Evolutionary conservation across 2,113 vertebrate genomes (phyloP), one percentile per base, ranked within the genome.

Genomic region (Macheiramphus alcinus): DNA sequence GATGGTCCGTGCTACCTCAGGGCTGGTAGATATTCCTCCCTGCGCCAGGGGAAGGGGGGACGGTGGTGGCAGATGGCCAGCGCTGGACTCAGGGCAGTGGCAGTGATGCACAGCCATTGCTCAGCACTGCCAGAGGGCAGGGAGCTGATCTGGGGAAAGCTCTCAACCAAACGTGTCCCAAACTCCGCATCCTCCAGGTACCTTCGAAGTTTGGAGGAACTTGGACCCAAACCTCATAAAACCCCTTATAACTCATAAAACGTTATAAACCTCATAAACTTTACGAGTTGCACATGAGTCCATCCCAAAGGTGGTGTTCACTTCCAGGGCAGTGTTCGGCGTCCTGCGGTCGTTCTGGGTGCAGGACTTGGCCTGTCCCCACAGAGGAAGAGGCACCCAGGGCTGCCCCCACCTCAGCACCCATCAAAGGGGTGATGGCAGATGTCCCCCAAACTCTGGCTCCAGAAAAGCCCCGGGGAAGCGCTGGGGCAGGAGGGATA

Each of bases 41-140:
- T 3, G 1, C 0, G 2, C 29, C 7, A 3, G 38, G 14, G 48
- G 13, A 31, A 48, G 48, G 1, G 1, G 27, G 62, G 31, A n/a
- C 3, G 5, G 9, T 0, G 6, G 56, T 15, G 56, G 5, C 26
- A 8, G 43, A 14, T 5, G 67, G 61, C 13, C 29, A 25, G 34
- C 0, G 1, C 50, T 8, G 63, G 34, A 38, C 53, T 66, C 11
- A 5, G 53, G 23, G 53, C 2, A 2, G 75, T 40, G 38, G 29
- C 31, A 27, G 63, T 2, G 43, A 13, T 14, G 55, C 18, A 8
- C 42, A 52, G 34, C 8, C 47, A 15, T 23, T 1, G 5, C 17
- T 27, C 45, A 5, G 20, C 0, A 2, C 52, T 40, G 29, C 11
- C 5, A 26, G n/a, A 21, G 11, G 38, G 18, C 42, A 40, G 29